Evolutionary conservation across 2,797 vertebrate genomes (phyloP).

Genomic region (Hirundo rustica): DNA sequence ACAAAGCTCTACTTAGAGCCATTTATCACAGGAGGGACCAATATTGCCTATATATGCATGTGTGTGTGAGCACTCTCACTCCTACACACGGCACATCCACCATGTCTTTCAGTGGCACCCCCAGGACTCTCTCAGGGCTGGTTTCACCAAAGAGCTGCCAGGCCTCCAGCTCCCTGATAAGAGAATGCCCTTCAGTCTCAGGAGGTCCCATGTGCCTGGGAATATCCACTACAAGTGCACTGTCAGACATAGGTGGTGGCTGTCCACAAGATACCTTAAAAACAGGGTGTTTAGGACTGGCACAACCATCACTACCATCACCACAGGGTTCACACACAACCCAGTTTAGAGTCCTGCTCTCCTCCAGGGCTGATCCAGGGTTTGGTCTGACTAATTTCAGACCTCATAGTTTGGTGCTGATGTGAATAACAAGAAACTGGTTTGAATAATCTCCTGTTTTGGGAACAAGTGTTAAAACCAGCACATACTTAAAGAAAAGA

Average conservation of each 20-base stretch:
- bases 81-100: accelerated
- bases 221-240: accelerated
- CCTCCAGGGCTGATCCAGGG: background rate
- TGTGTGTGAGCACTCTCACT: background rate
- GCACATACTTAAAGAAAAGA: background rate
- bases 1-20: background rate
- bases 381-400: background rate
- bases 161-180: background rate
- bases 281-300: background rate
- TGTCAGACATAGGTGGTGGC: background rate
- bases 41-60: accelerated
- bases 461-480: background rate
- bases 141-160: background rate
- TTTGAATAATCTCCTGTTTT: background rate
- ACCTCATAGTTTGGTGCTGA: background rate
- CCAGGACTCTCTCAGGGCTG: background rate
- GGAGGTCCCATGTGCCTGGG: background rate
- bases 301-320: background rate
- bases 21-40: background rate
- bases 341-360: background rate
- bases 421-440: background rate
- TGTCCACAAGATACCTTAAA: background rate
- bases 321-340: background rate
- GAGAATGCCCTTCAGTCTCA: background rate
- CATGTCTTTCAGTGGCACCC: background rate